Evolutionary conservation across 2,888 invertebrate species (phyloP), one percentile per base, ranked within the genome.

Genomic region (Patella pellucida): DNA sequence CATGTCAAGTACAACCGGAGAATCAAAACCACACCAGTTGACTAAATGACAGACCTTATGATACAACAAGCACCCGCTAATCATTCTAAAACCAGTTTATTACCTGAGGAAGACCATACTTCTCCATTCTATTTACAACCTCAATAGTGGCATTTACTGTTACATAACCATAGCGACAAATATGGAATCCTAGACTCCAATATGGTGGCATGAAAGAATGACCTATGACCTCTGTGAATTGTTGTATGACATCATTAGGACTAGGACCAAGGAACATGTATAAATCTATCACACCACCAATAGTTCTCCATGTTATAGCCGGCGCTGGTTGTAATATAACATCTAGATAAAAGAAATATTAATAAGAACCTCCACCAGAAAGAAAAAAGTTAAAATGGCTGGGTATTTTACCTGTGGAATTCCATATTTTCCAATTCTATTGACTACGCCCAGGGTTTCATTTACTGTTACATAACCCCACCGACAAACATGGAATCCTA

Each of bases 181-280:
- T 92, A 91, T 96, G 96, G 90, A 96, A 96, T 0, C 96, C 96
- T 0, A 96, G 92, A 5, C 94, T 93, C 96, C 96, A 97, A 88
- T 95, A 88, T 23, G 88, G 88, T 12, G 87, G 87, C 85, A 88
- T 83, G 73, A 85, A 85, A 1, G 85, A 75, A n/a, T 73, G 78
- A 51, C 87, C 86, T 69, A 88, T 82, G 41, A 88, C 81, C 73
- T 83, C 81, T 54, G 85, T 84, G 80, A 86, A 87, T 73, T 86
- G 85, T 19, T 80, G 78, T 19, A 92, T 86, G 9, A 93, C 91
- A 56, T 92, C 91, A 70, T 86, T 84, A 0, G 96, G 95, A 0
- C 93, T 92, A 0, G 95, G 95, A 0, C 96, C 96, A 85, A 94
- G 83, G 86, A 96, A 94, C 77, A 96, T 92, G 88, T 94, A 94